Conservation (phyloP, 2,113 vertebrate species). For the Saccopteryx bilineata region DNA sequence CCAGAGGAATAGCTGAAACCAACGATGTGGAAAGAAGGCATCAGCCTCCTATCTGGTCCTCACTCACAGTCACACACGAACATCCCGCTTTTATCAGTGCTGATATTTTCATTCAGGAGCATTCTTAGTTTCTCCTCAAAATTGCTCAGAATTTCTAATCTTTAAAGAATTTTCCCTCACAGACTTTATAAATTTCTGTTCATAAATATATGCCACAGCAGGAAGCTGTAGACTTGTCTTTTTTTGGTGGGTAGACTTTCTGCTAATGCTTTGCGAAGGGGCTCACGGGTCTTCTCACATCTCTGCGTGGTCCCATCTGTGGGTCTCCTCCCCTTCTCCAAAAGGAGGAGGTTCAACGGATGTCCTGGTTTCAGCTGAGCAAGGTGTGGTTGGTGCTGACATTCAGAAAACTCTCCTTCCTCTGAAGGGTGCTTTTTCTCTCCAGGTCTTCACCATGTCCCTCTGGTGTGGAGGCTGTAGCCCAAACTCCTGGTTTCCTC, state of each 20-base stretch:
- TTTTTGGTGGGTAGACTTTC: neutral
- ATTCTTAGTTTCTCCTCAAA: slow-evolving; percentile 1
- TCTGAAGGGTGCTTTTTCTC: neutral
- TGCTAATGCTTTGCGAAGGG: neutral
- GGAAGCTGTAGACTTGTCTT: neutral
- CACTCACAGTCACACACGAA: neutral
- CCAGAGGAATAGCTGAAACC: neutral
- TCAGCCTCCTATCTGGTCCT: neutral
- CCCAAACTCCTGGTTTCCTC: neutral
- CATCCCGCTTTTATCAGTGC: neutral
- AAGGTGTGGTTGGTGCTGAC: neutral
- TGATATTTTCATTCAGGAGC: neutral
- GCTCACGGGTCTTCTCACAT: neutral
- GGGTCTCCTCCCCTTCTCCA: neutral
- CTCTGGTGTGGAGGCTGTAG: neutral
- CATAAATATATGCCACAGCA: neutral
- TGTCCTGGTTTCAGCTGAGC: neutral
- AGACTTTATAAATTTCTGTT: neutral
- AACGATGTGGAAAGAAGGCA: neutral
- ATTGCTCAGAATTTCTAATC: neutral
- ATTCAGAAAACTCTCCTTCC: neutral
- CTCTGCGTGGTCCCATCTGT: neutral
- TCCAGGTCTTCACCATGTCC: neutral
- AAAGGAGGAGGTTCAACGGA: neutral
- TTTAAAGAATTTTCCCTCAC: neutral